These are phyloP conservation scores for Pluvialis apricaria DNA, from an alignment of 2,113 vertebrate species.

Conservation along the genomic window DNA sequence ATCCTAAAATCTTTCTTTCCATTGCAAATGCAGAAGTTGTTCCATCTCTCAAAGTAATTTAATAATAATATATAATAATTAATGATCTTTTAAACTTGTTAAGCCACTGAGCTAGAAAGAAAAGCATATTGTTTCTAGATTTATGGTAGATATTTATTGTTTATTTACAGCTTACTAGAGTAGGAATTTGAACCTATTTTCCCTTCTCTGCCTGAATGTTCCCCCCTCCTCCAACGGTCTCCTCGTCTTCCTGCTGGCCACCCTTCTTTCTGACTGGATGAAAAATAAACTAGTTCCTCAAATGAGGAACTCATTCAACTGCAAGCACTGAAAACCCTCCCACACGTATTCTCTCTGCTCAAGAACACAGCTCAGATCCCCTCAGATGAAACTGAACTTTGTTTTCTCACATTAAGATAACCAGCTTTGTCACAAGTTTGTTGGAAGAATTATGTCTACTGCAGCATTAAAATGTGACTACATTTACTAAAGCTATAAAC, in stretches of 20 bases:
- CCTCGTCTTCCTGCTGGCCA: not conserved
- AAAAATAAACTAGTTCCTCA: not conserved
- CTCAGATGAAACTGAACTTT: not conserved
- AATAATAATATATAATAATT: not conserved
- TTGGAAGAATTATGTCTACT: not conserved
- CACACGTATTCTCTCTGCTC: not conserved
- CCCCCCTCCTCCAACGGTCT: accelerated
- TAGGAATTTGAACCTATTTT: not conserved
- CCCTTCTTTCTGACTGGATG: not conserved
- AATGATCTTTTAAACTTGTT: not conserved
- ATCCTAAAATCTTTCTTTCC: not conserved
- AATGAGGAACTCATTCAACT: not conserved
- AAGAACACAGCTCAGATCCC: not conserved
- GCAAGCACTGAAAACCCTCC: not conserved
- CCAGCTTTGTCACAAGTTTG: not conserved
- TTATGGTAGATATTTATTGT: not conserved
- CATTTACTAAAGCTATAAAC: not conserved
- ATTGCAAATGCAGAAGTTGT: not conserved
- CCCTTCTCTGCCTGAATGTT: not conserved
- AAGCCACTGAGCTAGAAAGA: not conserved
- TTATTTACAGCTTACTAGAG: not conserved
- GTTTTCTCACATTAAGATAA: not conserved
- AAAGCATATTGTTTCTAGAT: not conserved
- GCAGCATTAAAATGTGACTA: not conserved
- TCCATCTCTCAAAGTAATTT: not conserved